Evolutionary conservation across 2,113 vertebrate genomes (phyloP).

Genomic region (Hippocampus comes): DNA sequence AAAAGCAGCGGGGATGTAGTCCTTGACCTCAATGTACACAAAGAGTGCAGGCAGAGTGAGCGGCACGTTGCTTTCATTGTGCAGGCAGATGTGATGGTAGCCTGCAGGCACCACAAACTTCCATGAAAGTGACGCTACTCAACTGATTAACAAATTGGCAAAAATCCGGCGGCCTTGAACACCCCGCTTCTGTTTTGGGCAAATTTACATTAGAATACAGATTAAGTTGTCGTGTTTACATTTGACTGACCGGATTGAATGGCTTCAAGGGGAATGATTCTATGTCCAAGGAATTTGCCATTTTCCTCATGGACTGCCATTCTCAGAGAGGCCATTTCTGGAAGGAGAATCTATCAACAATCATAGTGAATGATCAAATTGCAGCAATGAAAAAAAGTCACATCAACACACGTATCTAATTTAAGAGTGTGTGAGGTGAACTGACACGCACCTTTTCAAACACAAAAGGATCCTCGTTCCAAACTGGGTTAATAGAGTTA

Average conservation of each 20-base stretch:
- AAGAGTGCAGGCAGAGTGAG: conserved; percentile 90
- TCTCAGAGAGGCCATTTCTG: conserved; percentile 87
- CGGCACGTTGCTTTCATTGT: conserved; percentile 89
- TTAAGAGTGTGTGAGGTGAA: background rate
- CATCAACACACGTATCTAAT: background rate
- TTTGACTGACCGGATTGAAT: conserved; percentile 81
- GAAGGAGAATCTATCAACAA: conserved; percentile 83
- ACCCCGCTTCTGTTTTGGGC: conserved; percentile 17
- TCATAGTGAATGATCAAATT: conserved; percentile 23
- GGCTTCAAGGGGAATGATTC: conserved; percentile 87
- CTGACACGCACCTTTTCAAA: conserved; percentile 87
- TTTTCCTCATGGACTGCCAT: conserved; percentile 89
- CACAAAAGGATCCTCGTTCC: conserved; percentile 94
- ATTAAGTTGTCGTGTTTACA: background rate
- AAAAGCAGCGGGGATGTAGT: conserved; percentile 92
- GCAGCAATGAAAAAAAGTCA: background rate
- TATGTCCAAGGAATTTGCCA: conserved; percentile 92
- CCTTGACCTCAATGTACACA: conserved; percentile 91
- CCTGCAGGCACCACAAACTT: conserved; percentile 68
- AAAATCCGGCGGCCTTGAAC: conserved; percentile 6
- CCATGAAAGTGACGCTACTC: conserved; percentile 10
- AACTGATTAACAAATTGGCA: conserved; percentile 10
- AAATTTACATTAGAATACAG: conserved; percentile 22
- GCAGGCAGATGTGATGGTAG: conserved; percentile 91
- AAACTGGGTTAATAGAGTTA: conserved; percentile 94